Percentiles rank a stretch among this genome's conserved stretches.
These are phyloP conservation scores for Acanthoscelides obtectus DNA, from an alignment of 2,888 invertebrate genomes.

Conservation along the genomic window DNA sequence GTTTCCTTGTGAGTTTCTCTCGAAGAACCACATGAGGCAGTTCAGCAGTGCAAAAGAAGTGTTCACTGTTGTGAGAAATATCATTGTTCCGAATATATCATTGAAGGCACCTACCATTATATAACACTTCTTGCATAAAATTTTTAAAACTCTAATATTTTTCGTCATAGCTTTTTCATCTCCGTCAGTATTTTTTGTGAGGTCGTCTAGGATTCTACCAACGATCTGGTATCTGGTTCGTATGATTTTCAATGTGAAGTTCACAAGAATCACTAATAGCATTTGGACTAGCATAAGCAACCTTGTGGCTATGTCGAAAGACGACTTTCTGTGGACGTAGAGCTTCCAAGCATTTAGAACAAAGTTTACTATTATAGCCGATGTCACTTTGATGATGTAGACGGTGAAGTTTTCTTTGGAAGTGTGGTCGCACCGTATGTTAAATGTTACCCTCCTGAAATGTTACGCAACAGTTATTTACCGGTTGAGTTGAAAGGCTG, in stretches of 20 bases:
- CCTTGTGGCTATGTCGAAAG: background rate
- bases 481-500: too few relatives aligned
- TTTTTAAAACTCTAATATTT: background rate
- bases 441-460: background rate
- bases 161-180: background rate
- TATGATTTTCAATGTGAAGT: background rate
- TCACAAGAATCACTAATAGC: background rate
- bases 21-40: background rate
- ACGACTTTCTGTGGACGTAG: background rate
- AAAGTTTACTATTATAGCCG: background rate
- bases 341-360: background rate
- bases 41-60: background rate
- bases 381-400: background rate
- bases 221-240: background rate
- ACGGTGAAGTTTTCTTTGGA: background rate
- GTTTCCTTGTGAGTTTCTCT: background rate
- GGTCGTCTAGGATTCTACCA: background rate
- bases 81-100: background rate
- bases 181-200: background rate
- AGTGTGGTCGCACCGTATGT: background rate
- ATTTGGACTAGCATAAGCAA: background rate
- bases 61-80: background rate
- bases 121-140: background rate
- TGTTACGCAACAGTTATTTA: too few relatives aligned
- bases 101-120: background rate